Conservation (phyloP, 2,888 invertebrate species). For the Apotomis turbidana region DNA sequence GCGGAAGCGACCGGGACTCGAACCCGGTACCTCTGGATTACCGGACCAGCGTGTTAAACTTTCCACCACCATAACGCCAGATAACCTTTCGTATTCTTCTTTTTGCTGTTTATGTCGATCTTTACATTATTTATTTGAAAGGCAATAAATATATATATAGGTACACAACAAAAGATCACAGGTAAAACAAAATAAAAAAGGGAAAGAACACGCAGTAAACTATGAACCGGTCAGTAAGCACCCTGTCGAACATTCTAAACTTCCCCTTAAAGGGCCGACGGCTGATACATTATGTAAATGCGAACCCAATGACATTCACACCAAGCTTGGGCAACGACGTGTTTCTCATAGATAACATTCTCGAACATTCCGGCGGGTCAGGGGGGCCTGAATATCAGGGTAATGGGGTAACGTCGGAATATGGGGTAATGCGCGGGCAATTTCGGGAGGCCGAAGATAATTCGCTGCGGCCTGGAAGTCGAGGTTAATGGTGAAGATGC, state of each 20-base stretch:
- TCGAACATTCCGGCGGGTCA: not conserved
- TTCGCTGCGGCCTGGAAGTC: not conserved
- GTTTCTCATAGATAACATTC: constrained; percentile 17
- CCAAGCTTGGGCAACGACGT: constrained; percentile 2
- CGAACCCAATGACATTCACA: constrained; percentile 19
- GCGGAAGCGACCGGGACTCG: too few species aligned
- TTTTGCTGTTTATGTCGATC: too few species aligned
- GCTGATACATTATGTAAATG: constrained; percentile 29
- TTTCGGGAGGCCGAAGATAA: constrained; percentile 14
- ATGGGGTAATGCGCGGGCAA: constrained; percentile 13
- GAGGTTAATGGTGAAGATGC: constrained; percentile 9
- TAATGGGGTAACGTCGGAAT: constrained; percentile 3
- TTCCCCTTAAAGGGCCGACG: not conserved
- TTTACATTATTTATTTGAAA: too few species aligned
- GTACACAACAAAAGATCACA: too few species aligned
- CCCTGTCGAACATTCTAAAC: not conserved
- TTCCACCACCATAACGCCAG: too few species aligned
- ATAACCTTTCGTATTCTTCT: too few species aligned
- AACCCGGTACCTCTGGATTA: too few species aligned
- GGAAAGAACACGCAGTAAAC: not conserved
- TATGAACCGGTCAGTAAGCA: not conserved
- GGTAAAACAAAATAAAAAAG: not conserved
- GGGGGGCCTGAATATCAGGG: not conserved
- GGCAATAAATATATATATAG: too few species aligned
- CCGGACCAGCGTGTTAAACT: too few species aligned